phyloP scores from a whole-genome alignment of 2,113 vertebrate species.

The Malurus alboscapulatus region DNA sequence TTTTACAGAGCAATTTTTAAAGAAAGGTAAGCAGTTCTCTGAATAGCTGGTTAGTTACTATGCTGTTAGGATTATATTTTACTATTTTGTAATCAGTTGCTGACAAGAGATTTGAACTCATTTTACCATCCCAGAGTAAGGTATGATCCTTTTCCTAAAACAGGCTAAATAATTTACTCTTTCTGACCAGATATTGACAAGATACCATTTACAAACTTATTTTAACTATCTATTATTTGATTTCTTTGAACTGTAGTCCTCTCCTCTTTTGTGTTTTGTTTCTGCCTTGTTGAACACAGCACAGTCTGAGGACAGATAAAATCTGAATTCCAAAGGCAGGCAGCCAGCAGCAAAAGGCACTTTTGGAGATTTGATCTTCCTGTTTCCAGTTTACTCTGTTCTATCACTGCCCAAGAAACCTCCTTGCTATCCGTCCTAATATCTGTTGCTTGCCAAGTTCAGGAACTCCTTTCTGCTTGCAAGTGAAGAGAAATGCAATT shows the following conservation, averaged over 20 bases:
- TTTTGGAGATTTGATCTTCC: background rate
- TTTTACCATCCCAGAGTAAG: background rate
- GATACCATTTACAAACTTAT: background rate
- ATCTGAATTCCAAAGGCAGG: background rate
- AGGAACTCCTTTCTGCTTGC: background rate
- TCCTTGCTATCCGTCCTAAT: background rate
- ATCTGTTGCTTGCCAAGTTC: background rate
- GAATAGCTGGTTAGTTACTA: background rate
- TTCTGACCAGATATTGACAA: background rate
- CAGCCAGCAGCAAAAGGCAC: background rate
- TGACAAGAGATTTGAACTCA: background rate
- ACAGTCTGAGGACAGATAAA: background rate
- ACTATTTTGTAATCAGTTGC: background rate
- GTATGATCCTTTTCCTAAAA: background rate
- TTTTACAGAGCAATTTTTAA: background rate
- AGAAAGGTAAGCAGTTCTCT: background rate
- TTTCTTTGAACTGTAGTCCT: background rate
- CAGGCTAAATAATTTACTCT: background rate
- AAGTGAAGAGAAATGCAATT: background rate
- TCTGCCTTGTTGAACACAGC: background rate
- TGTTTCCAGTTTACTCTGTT: background rate
- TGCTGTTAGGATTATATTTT: background rate
- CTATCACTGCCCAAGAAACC: background rate
- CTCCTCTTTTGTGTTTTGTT: background rate
- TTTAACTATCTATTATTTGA: background rate